Evolutionary conservation across 1,140 invertebrate genomes (phyloP).

Genomic region (Neelides sp.): DNA sequence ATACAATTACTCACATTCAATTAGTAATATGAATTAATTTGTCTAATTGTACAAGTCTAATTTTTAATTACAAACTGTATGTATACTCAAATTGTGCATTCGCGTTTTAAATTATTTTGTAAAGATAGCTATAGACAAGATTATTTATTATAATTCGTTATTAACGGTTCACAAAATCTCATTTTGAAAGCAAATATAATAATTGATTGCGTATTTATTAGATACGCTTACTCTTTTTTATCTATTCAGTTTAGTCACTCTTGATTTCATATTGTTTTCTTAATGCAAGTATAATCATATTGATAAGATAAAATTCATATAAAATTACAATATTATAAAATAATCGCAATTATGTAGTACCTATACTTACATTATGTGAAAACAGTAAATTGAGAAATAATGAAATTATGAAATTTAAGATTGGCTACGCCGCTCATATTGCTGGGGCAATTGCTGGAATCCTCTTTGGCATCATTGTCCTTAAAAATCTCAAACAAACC

Average conservation of each 20-base stretch:
- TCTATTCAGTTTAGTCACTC: too few relatives aligned
- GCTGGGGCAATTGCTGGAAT: constrained; percentile 45
- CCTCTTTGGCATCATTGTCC: constrained; percentile 43
- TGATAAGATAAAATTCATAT: neutral
- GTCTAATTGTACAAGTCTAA: neutral
- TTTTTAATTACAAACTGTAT: neutral
- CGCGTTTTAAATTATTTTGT: neutral
- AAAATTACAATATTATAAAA: neutral
- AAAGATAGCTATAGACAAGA: neutral
- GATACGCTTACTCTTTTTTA: too few relatives aligned
- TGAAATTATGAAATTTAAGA: constrained; percentile 10
- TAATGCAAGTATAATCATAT: neutral
- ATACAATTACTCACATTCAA: neutral
- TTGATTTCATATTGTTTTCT: too few relatives aligned
- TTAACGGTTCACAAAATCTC: neutral
- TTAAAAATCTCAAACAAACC: constrained; percentile 44
- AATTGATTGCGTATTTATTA: too few relatives aligned
- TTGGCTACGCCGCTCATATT: constrained; percentile 42
- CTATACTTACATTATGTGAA: neutral
- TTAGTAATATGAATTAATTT: neutral
- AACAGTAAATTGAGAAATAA: constrained; percentile 1
- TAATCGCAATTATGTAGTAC: neutral
- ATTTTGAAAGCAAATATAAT: too few relatives aligned
- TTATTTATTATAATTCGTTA: neutral
- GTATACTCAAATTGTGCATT: neutral